Percentiles rank a stretch among this genome's conserved stretches.
Conservation (phyloP, 2,888 invertebrate genomes). For the Toxonevra muliebris region DNA sequence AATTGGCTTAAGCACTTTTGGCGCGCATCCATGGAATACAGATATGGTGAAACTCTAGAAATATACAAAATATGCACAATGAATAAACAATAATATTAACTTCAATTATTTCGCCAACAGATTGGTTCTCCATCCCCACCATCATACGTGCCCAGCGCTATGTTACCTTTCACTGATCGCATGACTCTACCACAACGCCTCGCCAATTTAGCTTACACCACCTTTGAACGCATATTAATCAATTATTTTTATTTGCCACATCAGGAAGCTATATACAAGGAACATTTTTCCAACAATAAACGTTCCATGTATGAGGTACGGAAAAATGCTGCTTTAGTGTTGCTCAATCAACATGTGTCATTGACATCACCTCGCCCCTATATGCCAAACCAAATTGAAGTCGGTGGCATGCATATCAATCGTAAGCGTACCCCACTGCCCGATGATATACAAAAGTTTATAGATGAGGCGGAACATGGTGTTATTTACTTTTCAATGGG, state of each 20-base stretch:
- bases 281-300: slow-evolving; percentile 42
- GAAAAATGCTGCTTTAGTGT: slow-evolving; percentile 45
- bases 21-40: slow-evolving; percentile 45
- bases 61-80: no score
- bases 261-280: slow-evolving; percentile 40
- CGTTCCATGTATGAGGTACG: slow-evolving; percentile 35
- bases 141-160: slow-evolving; percentile 45
- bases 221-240: slow-evolving; percentile 39
- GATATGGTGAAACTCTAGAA: slow-evolving; percentile 29
- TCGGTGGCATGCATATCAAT: slow-evolving; percentile 51
- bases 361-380: slow-evolving; percentile 48
- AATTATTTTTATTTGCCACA: slow-evolving; percentile 44
- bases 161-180: slow-evolving; percentile 44
- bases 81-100: no score
- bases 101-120: slow-evolving; percentile 35
- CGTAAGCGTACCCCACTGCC: slow-evolving; percentile 43
- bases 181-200: slow-evolving; percentile 55
- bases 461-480: slow-evolving; percentile 59
- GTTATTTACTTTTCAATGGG: slow-evolving; percentile 65
- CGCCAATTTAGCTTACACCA: slow-evolving; percentile 44
- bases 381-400: slow-evolving; percentile 53
- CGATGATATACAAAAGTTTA: slow-evolving; percentile 50
- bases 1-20: slow-evolving; percentile 41
- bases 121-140: slow-evolving; percentile 45
- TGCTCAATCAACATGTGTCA: slow-evolving; percentile 50